Percentiles rank a stretch among this genome's conserved stretches.
Conservation (phyloP, 2,113 vertebrate species). For the Podilymbus podiceps region DNA sequence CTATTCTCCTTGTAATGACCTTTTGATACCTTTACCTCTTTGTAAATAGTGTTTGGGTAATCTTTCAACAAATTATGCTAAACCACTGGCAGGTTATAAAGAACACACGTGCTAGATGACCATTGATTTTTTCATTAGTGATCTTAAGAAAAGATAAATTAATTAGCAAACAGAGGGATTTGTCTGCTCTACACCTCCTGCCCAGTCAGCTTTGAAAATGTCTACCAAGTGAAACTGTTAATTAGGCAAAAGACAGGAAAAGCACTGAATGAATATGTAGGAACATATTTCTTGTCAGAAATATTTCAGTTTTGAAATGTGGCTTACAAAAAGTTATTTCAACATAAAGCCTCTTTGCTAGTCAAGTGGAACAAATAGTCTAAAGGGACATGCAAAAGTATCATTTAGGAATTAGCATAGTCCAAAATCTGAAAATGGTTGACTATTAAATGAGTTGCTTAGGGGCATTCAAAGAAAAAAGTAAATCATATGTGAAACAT, state of each 20-base stretch:
- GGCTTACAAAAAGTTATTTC: not conserved
- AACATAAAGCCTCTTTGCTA: not conserved
- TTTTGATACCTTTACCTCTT: not conserved
- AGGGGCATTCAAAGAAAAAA: not conserved
- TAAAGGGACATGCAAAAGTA: not conserved
- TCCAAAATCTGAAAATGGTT: not conserved
- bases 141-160: constrained; percentile 25
- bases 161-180: constrained; percentile 35
- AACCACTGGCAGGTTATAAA: not conserved
- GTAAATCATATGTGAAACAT: not conserved
- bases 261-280: not conserved
- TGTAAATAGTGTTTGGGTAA: not conserved
- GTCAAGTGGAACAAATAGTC: not conserved
- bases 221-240: constrained; percentile 22
- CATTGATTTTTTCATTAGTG: constrained; percentile 25
- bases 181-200: not conserved
- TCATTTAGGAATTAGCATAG: not conserved
- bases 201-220: constrained; percentile 31
- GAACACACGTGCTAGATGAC: not conserved
- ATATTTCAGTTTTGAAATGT: not conserved
- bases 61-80: constrained; percentile 17
- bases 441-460: not conserved
- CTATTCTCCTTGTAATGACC: not conserved
- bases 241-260: constrained; percentile 18
- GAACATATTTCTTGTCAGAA: not conserved